Evolutionary conservation across 2,113 vertebrate genomes (phyloP).

Genomic region (Falcunculus frontatus): DNA sequence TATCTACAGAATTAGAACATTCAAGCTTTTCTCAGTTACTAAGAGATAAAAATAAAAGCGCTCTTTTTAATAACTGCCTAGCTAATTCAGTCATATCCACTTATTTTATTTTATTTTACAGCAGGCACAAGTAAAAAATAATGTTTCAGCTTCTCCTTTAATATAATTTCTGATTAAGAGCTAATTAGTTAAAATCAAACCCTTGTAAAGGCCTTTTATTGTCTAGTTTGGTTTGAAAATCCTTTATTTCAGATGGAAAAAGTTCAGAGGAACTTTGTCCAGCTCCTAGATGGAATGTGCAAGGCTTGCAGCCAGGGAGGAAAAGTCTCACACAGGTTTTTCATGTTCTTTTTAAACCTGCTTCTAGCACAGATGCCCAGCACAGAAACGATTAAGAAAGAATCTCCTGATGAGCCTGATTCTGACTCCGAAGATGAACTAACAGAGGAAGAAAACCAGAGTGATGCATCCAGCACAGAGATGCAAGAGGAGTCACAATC

Average conservation of each 20-base stretch:
- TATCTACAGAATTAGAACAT: not conserved
- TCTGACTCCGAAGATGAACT: slow-evolving; percentile 4
- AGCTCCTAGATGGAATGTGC: rapidly evolving
- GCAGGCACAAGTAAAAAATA: not conserved
- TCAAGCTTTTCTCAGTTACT: not conserved
- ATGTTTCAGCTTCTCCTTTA: not conserved
- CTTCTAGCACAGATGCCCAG: not conserved
- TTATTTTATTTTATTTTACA: not conserved
- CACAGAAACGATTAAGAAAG: not conserved
- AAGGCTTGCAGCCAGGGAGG: not conserved
- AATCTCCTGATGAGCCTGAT: not conserved
- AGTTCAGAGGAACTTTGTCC: not conserved
- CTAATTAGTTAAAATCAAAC: not conserved
- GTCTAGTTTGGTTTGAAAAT: not conserved
- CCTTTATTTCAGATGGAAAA: not conserved
- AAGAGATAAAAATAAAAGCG: not conserved
- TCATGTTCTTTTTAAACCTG: not conserved
- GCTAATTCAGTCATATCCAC: not conserved
- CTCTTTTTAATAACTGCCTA: not conserved
- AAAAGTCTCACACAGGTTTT: not conserved
- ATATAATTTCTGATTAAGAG: not conserved
- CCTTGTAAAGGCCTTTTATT: not conserved
- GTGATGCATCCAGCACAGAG: not conserved
- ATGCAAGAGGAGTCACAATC: not conserved
- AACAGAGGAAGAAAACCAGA: not conserved